phyloP scores from a whole-genome alignment of 1,140 invertebrate genomes.

The Chironomus tepperi region DNA sequence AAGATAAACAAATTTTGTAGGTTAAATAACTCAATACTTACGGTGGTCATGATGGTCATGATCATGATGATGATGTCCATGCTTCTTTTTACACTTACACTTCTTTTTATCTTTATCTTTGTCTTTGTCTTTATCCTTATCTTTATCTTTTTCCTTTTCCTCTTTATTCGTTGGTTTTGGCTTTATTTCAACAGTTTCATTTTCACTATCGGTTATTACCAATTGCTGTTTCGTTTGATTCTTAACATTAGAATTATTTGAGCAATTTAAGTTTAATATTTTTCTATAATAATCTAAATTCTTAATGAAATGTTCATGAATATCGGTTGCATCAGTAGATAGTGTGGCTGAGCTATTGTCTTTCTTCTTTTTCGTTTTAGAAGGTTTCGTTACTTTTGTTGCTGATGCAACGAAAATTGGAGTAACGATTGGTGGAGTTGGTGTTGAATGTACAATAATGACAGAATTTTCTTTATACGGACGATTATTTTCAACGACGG shows the following conservation, averaged over 20 bases:
- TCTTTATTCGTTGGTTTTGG: neutral
- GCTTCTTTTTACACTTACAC: neutral
- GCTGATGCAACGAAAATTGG: neutral
- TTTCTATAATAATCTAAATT: constrained; percentile 18
- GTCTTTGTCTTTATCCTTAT: neutral
- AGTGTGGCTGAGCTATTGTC: neutral
- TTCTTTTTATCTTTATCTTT: neutral
- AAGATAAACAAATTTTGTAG: neutral
- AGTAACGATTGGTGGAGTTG: neutral
- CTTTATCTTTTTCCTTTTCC: neutral
- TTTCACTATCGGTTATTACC: neutral
- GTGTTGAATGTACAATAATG: neutral
- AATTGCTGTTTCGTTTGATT: neutral
- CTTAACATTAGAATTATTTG: neutral
- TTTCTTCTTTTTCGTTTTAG: neutral
- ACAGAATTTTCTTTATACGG: neutral
- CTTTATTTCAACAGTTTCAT: neutral
- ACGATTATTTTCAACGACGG: neutral
- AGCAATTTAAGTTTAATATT: neutral
- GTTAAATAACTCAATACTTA: neutral
- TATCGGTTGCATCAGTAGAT: neutral
- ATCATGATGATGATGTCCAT: constrained; percentile 2
- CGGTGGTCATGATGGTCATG: neutral
- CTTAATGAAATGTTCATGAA: neutral
- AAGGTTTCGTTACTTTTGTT: too few species aligned